A percentile compares a stretch with the other conserved stretches of the same genome.
These are phyloP conservation scores for Plectrocnemia conspersa DNA, from an alignment of 1,140 invertebrate species.

Conservation along the genomic window DNA sequence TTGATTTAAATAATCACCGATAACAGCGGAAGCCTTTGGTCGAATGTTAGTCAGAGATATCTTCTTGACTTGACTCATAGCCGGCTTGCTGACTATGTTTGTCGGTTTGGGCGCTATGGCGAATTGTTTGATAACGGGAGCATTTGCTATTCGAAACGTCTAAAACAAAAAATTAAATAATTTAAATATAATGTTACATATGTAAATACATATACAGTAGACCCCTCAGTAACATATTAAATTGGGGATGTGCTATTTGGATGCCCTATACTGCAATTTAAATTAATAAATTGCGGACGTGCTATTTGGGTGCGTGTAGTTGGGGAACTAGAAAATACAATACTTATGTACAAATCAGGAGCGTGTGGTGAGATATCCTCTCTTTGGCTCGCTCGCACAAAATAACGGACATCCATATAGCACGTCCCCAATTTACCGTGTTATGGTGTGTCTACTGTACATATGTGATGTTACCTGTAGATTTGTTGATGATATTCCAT, in stretches of 20 bases:
- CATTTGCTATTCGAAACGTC: slow-evolving; percentile 19
- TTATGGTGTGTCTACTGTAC: too few species aligned
- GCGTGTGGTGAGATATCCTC: too few species aligned
- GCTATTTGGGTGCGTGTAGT: not conserved
- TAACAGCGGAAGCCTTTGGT: slow-evolving; percentile 36
- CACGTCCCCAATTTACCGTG: too few species aligned
- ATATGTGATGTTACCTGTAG: too few species aligned
- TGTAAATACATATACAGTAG: not conserved
- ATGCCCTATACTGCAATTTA: too few species aligned
- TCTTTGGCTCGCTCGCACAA: too few species aligned
- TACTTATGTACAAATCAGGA: too few species aligned
- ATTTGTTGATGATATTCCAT: too few species aligned
- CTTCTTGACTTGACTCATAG: slow-evolving; percentile 39
- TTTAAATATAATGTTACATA: not conserved
- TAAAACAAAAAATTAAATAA: slow-evolving; percentile 8
- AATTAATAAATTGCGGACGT: not conserved
- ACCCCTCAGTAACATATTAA: not conserved
- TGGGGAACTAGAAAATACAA: not conserved
- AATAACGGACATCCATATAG: too few species aligned
- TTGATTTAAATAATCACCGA: slow-evolving; percentile 14
- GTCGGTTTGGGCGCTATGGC: slow-evolving; percentile 46
- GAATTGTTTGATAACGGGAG: slow-evolving; percentile 38
- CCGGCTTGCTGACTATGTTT: slow-evolving; percentile 29
- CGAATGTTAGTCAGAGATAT: slow-evolving; percentile 38
- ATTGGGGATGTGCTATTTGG: not conserved